Percentiles rank a stretch among this genome's conserved stretches.
phyloP scores from a whole-genome alignment of 2,888 invertebrate species.

The Mamestra brassicae region DNA sequence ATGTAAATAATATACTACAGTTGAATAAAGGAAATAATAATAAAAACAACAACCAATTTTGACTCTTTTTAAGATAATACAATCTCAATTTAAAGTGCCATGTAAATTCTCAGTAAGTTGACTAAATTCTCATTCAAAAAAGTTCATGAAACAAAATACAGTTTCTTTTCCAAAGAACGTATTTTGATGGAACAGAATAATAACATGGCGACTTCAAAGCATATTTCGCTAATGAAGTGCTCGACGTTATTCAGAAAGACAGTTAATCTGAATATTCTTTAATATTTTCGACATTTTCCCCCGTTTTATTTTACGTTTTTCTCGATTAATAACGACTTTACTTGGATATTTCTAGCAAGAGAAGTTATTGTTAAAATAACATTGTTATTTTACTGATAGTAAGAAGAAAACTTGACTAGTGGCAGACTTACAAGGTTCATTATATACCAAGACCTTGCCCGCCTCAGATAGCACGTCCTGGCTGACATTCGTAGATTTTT shows the following conservation, averaged over 20 bases:
- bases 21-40: no score
- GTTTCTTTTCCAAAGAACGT: conserved; percentile 31
- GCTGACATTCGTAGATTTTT: not conserved
- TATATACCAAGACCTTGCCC: not conserved
- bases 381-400: not conserved
- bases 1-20: no score
- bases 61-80: no score
- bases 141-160: conserved; percentile 33
- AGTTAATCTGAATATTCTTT: conserved; percentile 42
- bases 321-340: conserved; percentile 4
- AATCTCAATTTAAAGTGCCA: not conserved
- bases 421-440: not conserved
- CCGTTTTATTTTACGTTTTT: conserved; percentile 17
- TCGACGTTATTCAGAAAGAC: conserved; percentile 27
- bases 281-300: conserved; percentile 11
- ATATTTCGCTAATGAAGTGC: conserved; percentile 43
- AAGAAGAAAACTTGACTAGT: not conserved
- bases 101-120: not conserved
- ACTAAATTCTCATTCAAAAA: conserved; percentile 4
- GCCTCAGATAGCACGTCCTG: not conserved
- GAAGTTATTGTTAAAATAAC: not conserved
- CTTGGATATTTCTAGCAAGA: not conserved
- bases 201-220: conserved; percentile 43
- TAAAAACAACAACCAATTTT: no score
- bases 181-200: conserved; percentile 40